These are phyloP conservation scores for Piliocolobus tephrosceles DNA, from an alignment of 2,113 vertebrate genomes.

Conservation along the genomic window DNA sequence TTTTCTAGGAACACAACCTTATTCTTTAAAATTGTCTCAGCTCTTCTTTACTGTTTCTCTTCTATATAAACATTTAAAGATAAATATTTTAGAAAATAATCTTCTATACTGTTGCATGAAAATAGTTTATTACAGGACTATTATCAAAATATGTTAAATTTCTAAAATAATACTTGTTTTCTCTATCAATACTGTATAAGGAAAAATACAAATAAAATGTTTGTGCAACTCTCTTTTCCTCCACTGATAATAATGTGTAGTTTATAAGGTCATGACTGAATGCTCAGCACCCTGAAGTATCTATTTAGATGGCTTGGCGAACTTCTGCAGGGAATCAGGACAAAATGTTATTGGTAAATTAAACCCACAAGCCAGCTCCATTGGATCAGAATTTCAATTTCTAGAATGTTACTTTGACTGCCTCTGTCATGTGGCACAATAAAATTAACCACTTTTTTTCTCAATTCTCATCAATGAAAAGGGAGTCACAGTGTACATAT, in stretches of 20 bases:
- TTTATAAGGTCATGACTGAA: neutral
- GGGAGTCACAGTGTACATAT: neutral
- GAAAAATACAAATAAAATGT: slow-evolving; percentile 3
- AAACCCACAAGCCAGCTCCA: neutral
- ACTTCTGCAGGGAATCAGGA: neutral
- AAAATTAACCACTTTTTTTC: neutral
- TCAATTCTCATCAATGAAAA: neutral
- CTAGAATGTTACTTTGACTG: neutral
- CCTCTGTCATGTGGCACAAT: neutral
- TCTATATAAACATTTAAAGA: neutral
- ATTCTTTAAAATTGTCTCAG: neutral
- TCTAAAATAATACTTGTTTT: slow-evolving; percentile 33
- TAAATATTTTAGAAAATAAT: neutral
- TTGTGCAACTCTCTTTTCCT: neutral
- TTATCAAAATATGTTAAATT: neutral
- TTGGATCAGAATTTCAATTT: neutral
- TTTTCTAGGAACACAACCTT: neutral
- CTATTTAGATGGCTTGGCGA: neutral
- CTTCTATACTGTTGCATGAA: neutral
- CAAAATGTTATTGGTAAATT: neutral
- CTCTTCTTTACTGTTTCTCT: neutral
- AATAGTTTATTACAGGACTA: neutral
- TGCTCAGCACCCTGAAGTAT: neutral
- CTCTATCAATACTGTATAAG: neutral
- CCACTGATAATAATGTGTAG: neutral